These are phyloP conservation scores for Ovis canadensis DNA, from an alignment of 2,113 vertebrate genomes.

Conservation along the genomic window DNA sequence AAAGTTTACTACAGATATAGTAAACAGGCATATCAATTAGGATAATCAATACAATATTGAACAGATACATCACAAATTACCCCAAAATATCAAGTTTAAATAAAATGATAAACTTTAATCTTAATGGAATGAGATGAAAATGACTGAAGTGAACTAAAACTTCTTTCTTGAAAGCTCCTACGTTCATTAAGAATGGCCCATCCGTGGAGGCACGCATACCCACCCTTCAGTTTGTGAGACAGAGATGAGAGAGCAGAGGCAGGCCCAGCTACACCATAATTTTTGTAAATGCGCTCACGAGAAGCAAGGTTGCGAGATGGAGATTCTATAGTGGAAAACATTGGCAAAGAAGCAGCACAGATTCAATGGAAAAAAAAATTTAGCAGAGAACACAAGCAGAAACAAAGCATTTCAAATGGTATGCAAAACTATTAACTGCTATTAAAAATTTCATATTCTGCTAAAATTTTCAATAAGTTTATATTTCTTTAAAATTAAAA, in stretches of 20 bases:
- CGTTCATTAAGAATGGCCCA: constrained; percentile 66
- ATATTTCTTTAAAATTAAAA: constrained; percentile 50
- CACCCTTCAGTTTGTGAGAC: constrained; percentile 97
- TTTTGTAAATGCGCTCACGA: constrained; percentile 96
- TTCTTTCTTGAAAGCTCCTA: constrained; percentile 10
- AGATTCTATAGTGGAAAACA: constrained; percentile 96
- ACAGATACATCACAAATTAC: background rate
- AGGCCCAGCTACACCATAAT: constrained; percentile 90
- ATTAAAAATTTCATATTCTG: constrained; percentile 31
- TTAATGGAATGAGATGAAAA: constrained; percentile 72
- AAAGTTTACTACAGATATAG: background rate
- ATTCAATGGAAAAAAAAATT: constrained; percentile 86
- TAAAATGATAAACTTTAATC: constrained; percentile 44
- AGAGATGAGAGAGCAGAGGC: constrained; percentile 95
- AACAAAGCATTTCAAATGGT: constrained; percentile 79
- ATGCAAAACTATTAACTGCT: constrained; percentile 30
- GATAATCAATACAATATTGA: background rate
- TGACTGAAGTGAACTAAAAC: constrained; percentile 40
- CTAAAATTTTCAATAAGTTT: constrained; percentile 26
- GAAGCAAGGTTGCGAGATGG: constrained; percentile 97
- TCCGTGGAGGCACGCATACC: constrained; percentile 85
- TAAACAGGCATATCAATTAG: constrained; percentile 28
- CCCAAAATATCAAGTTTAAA: constrained; percentile 34
- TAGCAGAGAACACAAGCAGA: constrained; percentile 79
- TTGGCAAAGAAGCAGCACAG: constrained; percentile 94